These are phyloP conservation scores for Scolopax bukidnonensis DNA, from an alignment of 2,797 vertebrate species.

Conservation along the genomic window DNA sequence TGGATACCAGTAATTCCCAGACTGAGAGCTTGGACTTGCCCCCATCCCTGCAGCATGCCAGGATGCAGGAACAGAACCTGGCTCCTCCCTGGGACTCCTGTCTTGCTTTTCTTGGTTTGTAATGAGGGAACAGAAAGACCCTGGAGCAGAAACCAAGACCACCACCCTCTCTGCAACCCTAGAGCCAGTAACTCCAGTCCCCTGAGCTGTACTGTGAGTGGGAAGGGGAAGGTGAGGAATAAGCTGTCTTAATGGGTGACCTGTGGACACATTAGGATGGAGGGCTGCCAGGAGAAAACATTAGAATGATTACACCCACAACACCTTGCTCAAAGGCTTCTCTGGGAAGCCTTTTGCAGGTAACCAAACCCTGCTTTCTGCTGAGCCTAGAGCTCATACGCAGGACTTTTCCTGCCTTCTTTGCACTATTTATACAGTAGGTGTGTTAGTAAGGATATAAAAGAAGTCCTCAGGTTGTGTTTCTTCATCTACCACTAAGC, in stretches of 20 bases:
- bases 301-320: not conserved
- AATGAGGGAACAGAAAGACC: not conserved
- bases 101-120: not conserved
- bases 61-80: not conserved
- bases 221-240: not conserved
- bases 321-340: not conserved
- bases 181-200: not conserved
- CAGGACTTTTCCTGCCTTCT: not conserved
- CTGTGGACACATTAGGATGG: not conserved
- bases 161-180: not conserved
- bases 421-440: not conserved
- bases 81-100: not conserved
- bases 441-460: not conserved
- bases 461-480: not conserved
- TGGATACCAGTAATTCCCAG: not conserved
- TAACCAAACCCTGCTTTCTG: not conserved
- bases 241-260: not conserved
- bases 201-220: not conserved
- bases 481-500: slow-evolving; percentile 16
- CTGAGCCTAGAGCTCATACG: not conserved
- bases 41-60: not conserved
- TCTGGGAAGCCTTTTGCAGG: not conserved
- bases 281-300: not conserved
- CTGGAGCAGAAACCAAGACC: not conserved
- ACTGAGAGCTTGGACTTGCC: not conserved